A percentile compares a stretch with the other conserved stretches of the same genome.
phyloP scores from a whole-genome alignment of 2,888 invertebrate species.

The Syritta pipiens region DNA sequence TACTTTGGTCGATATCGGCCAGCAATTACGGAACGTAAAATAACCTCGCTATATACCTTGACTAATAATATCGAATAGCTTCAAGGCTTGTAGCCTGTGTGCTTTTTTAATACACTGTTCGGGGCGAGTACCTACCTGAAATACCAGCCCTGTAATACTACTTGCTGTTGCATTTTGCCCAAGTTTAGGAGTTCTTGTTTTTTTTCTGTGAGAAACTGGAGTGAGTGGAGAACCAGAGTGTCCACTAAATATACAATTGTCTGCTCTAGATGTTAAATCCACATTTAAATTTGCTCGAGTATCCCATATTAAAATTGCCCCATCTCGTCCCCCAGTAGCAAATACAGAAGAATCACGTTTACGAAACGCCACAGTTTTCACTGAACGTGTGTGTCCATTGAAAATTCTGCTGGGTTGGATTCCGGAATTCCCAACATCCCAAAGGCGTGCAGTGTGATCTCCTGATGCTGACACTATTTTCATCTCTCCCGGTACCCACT shows the following conservation, averaged over 20 bases:
- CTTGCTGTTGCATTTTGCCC: conserved; percentile 81
- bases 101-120: no score
- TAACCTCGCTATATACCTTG: no score
- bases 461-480: conserved; percentile 91
- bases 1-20: no score
- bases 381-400: conserved; percentile 88
- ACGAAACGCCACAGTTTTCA: conserved; percentile 89
- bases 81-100: no score
- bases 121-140: no score
- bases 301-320: conserved; percentile 93
- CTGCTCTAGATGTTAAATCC: conserved; percentile 82
- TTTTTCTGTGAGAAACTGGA: conserved; percentile 81
- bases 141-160: conserved; percentile 90
- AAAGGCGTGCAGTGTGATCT: conserved; percentile 90
- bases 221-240: conserved; percentile 79
- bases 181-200: conserved; percentile 78
- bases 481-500: conserved; percentile 89
- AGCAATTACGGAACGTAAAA: no score
- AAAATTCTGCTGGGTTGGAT: conserved; percentile 82
- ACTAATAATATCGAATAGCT: no score
- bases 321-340: conserved; percentile 93
- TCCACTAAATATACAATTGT: conserved; percentile 84
- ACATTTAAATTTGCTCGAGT: conserved; percentile 81
- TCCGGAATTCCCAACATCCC: conserved; percentile 84
- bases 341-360: conserved; percentile 87